Conservation (phyloP, 1,140 invertebrate genomes). For the Drosophila pallidifrons region DNA sequence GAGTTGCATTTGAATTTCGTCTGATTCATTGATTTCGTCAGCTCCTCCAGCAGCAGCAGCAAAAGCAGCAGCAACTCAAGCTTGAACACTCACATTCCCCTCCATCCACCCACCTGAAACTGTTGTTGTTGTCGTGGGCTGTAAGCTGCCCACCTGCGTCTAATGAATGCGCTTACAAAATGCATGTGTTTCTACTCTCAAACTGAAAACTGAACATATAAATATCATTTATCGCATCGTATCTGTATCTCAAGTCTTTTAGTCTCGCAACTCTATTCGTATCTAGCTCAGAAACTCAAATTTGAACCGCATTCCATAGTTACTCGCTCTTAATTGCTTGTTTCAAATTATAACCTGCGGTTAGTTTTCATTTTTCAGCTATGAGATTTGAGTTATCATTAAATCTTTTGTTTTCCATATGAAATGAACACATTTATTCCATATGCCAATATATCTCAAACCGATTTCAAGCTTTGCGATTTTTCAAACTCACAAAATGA, state of each 20-base stretch:
- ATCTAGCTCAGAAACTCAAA: slow-evolving; percentile 29
- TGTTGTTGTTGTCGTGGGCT: slow-evolving; percentile 7
- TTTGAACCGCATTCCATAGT: slow-evolving; percentile 67
- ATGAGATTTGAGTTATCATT: slow-evolving; percentile 15
- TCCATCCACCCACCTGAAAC: slow-evolving; percentile 32
- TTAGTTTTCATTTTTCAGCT: slow-evolving; percentile 28
- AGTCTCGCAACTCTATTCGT: no score
- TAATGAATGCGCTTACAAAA: slow-evolving; percentile 16
- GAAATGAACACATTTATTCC: slow-evolving; percentile 12
- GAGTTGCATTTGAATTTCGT: slow-evolving; percentile 38
- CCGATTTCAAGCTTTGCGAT: slow-evolving; percentile 53
- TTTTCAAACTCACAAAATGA: slow-evolving; percentile 61
- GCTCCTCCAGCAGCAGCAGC: not conserved
- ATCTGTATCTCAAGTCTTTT: slow-evolving; percentile 16
- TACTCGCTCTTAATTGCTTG: slow-evolving; percentile 65
- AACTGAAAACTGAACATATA: not conserved
- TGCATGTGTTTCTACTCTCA: slow-evolving; percentile 25
- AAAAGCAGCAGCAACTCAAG: not conserved
- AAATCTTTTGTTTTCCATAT: slow-evolving; percentile 25
- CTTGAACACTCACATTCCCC: slow-evolving; percentile 7
- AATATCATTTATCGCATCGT: slow-evolving; percentile 63
- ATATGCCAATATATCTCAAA: slow-evolving; percentile 32
- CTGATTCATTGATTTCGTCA: slow-evolving; percentile 68
- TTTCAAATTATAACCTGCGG: slow-evolving; percentile 66
- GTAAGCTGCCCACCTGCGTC: slow-evolving; percentile 44